Evolutionary conservation across 2,888 invertebrate species (phyloP).

Genomic region (Yponomeuta evonymella): DNA sequence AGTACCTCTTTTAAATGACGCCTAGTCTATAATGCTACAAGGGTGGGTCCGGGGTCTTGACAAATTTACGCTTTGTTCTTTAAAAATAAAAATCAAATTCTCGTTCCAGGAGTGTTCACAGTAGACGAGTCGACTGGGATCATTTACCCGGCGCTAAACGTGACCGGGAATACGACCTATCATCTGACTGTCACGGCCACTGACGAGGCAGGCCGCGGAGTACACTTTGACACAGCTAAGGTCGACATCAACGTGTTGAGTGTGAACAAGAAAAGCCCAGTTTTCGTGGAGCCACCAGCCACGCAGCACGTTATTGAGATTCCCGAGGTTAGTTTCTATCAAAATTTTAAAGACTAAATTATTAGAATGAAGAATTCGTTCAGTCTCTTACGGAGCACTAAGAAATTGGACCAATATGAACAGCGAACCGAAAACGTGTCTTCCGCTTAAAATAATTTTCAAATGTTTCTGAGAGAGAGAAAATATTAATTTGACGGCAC

Average conservation of each 20-base stretch:
- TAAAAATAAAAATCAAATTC: not conserved
- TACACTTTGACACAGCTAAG: slow-evolving; percentile 79
- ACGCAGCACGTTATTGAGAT: slow-evolving; percentile 81
- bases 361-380: no score
- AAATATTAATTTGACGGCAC: no score
- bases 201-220: slow-evolving; percentile 82
- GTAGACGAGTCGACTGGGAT: slow-evolving; percentile 87
- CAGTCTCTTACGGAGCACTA: no score
- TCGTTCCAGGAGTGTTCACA: slow-evolving; percentile 79
- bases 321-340: slow-evolving; percentile 78
- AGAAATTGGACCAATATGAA: no score
- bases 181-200: slow-evolving; percentile 83
- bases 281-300: slow-evolving; percentile 85
- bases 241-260: slow-evolving; percentile 86
- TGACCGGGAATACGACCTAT: slow-evolving; percentile 77
- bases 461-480: no score
- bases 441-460: no score
- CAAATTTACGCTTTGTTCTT: no score
- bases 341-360: no score
- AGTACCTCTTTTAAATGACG: no score
- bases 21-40: no score
- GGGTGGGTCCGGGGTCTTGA: no score
- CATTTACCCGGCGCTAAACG: slow-evolving; percentile 84
- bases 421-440: no score
- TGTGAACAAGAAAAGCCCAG: slow-evolving; percentile 89